Evolutionary conservation across 2,888 invertebrate genomes (phyloP), one percentile per base, ranked within the genome.

Genomic region (Agriopis marginaria): DNA sequence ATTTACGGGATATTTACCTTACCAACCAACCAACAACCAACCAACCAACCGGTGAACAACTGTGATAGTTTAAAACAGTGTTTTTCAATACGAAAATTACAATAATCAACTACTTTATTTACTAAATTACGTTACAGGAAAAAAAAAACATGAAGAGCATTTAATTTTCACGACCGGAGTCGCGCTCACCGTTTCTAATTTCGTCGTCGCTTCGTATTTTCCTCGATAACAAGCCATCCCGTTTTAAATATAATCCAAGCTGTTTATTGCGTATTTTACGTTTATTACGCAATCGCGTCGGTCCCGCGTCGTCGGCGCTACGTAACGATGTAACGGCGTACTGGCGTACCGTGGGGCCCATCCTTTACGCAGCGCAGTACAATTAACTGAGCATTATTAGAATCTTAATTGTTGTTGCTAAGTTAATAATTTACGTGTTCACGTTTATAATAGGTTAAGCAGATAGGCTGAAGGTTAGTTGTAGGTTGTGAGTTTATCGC

Each of bases 331-430:
- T 49, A 58, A 63, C 65, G 58, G 51, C 55, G 61, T 32, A 40
- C n/a, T 40, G 63, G 53, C 63, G 66, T 58, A 55, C 70, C 65
- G 67, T 61, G 55, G 76, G 59, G 70, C 53, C 74, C 67, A 72
- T 76, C 74, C 62, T 68, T 77, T 75, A 77, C 75, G 59, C 60
- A 50, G 66, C 71, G 66, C 72, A 68, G 68, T 74, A 72, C 74
- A 68, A 75, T 75, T 75, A 77, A 74, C 73, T 73, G 68, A 74
- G 75, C 74, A 71, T 75, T 76, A 76, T 76, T 74, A 76, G 72
- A 75, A 74, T 77, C 76, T 75, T 77, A 77, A 77, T 75, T 77
- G 76, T 77, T 75, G 75, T 77, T 77, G 65, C 71, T 32, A 67
- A 77, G 65, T 74, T 75, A 65, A 75, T 77, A 74, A 75, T 74